phyloP scores from a whole-genome alignment of 2,888 invertebrate species.

The Chloroclysta siterata region DNA sequence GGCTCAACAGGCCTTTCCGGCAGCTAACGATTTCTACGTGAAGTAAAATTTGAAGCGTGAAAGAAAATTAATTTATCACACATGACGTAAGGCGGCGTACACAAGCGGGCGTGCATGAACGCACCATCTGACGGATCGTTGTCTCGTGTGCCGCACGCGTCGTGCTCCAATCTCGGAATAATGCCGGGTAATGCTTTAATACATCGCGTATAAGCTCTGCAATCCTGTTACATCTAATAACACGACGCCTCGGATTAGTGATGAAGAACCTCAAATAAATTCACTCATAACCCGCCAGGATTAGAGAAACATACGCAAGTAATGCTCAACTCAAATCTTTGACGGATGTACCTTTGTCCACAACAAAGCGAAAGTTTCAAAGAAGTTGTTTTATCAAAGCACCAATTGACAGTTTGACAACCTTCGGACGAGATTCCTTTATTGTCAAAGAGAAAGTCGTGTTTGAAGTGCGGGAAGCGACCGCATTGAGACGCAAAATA shows the following conservation, averaged over 20 bases:
- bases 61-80: slow-evolving; percentile 83
- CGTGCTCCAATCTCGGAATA: slow-evolving; percentile 30
- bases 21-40: slow-evolving; percentile 75
- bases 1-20: slow-evolving; percentile 81
- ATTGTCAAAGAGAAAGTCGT: slow-evolving; percentile 38
- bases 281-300: slow-evolving; percentile 31
- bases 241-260: slow-evolving; percentile 36
- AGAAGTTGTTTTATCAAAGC: slow-evolving; percentile 41
- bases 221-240: slow-evolving; percentile 47
- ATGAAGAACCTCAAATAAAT: slow-evolving; percentile 36
- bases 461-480: slow-evolving; percentile 38
- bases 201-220: slow-evolving; percentile 39
- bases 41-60: slow-evolving; percentile 77
- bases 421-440: slow-evolving; percentile 35
- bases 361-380: slow-evolving; percentile 40
- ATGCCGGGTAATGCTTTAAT: slow-evolving; percentile 34
- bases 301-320: slow-evolving; percentile 26
- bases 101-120: slow-evolving; percentile 36
- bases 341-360: slow-evolving; percentile 37
- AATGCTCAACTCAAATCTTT: slow-evolving; percentile 35
- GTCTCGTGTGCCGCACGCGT: slow-evolving; percentile 21
- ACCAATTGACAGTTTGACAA: slow-evolving; percentile 45
- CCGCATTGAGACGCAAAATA: slow-evolving; percentile 36
- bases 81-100: slow-evolving; percentile 54
- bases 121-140: slow-evolving; percentile 35